Evolutionary conservation across 2,888 invertebrate genomes (phyloP), one percentile per base, ranked within the genome.

Genomic region (Petrolisthes cinctipes): DNA sequence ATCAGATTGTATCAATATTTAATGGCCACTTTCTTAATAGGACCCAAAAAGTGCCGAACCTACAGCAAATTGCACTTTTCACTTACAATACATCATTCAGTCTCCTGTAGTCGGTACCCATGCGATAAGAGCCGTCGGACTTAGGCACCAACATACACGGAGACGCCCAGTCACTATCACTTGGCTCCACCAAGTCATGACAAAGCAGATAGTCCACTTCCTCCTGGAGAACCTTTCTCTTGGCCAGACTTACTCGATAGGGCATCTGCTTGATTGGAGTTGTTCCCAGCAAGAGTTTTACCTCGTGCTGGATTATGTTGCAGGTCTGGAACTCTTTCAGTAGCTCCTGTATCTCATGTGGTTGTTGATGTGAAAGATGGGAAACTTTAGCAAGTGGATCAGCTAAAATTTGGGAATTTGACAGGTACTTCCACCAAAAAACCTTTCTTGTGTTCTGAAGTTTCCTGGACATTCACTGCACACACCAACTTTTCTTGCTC

Each of bases 81-180:
- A n/a, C n/a, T n/a, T n/a, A n/a, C n/a, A n/a, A n/a, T n/a, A n/a
- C 71, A 71, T 71, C 71, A 71, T 71, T 71, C n/a, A 71, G 17
- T 5, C 71, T 14, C n/a, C 71, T 71, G n/a, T 71, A 71, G 71
- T 71, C 71, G n/a, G 71, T 71, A n/a, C n/a, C 11, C n/a, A 71
- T 71, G 71, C 71, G 71, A 71, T 71, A 71, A 17, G 71, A 71
- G 71, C 71, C 71, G n/a, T 71, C 71, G n/a, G 71, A 51, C 57
- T 75, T 83, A 53, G 75, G 56, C 1, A 83, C 75, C 11, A 83
- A 56, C 5, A 53, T 54, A 73, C 83, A 83, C n/a, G 83, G 83
- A 4, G 83, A 83, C 1, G n/a, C 54, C 83, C 75, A 83, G 17
- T 75, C 75, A 83, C 83, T 83, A 23, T 75, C 57, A 23, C 83